A percentile compares a stretch with the other conserved stretches of the same genome.
Evolutionary conservation across 2,797 vertebrate species (phyloP).

Genomic region (Channallabes apus): DNA sequence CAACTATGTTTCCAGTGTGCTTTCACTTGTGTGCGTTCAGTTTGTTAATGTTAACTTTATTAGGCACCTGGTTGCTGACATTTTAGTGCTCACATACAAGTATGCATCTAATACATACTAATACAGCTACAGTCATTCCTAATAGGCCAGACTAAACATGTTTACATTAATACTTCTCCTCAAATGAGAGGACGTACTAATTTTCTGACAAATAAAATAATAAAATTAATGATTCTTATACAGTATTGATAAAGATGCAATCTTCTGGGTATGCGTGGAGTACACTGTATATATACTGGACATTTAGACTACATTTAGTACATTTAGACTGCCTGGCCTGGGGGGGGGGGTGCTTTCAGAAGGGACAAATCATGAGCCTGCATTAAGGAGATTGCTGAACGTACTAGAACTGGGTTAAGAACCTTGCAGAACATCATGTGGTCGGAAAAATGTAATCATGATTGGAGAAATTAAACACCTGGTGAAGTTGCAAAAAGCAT

Average conservation of each 20-base stretch:
- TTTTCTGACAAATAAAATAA: not conserved
- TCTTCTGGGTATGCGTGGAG: slow-evolving; percentile 4
- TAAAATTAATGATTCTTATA: too few species aligned
- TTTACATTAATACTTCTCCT: not conserved
- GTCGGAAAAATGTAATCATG: too few species aligned
- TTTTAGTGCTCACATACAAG: not conserved
- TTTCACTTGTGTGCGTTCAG: slow-evolving; percentile 12
- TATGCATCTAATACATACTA: not conserved
- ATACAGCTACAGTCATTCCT: not conserved
- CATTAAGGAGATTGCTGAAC: too few species aligned
- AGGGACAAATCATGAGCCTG: too few species aligned
- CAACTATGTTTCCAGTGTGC: slow-evolving; percentile 21
- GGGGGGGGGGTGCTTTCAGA: too few species aligned
- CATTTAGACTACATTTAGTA: too few species aligned
- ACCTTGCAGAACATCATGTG: too few species aligned
- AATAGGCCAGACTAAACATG: not conserved
- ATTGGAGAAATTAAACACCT: too few species aligned
- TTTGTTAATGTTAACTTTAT: not conserved
- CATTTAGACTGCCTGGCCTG: too few species aligned
- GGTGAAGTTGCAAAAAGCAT: too few species aligned
- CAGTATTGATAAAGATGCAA: not conserved
- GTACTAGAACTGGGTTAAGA: too few species aligned
- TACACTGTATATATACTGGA: too few species aligned
- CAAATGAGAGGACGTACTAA: slow-evolving; percentile 3
- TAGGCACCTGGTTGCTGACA: not conserved